These are phyloP conservation scores for Vollenhovia emeryi DNA, from an alignment of 1,140 invertebrate species.

Conservation along the genomic window DNA sequence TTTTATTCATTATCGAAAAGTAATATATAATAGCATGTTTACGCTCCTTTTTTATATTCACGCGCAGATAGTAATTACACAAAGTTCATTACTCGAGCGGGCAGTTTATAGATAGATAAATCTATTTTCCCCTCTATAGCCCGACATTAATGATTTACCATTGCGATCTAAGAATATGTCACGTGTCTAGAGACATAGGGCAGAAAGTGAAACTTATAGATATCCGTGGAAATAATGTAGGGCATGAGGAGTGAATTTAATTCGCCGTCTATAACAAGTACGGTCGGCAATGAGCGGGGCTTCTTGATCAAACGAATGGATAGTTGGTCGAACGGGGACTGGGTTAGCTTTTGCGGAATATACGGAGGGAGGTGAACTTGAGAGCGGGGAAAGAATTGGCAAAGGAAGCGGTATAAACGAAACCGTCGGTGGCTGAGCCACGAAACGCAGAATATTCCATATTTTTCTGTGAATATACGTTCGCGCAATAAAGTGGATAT, in stretches of 20 bases:
- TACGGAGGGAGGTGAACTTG: neutral
- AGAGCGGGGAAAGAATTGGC: constrained; percentile 25
- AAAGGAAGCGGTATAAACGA: constrained; percentile 39
- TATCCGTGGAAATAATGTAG: neutral
- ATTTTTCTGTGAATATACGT: constrained; percentile 31
- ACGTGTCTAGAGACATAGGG: neutral
- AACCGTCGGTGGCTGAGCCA: constrained; percentile 14
- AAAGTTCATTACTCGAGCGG: neutral
- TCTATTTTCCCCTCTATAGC: neutral
- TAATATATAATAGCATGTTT: neutral
- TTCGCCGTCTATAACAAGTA: neutral
- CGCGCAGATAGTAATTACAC: neutral
- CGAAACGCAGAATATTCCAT: constrained; percentile 39
- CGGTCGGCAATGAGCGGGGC: neutral
- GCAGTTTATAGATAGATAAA: neutral
- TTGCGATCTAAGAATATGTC: neutral
- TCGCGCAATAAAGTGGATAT: constrained; percentile 33
- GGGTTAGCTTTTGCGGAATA: constrained; percentile 34
- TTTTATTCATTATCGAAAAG: neutral
- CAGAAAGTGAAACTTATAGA: neutral
- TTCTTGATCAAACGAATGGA: constrained; percentile 12
- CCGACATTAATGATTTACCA: neutral
- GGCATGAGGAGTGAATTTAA: neutral
- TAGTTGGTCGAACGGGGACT: neutral
- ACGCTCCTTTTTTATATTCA: neutral